Evolutionary conservation across 2,888 invertebrate species (phyloP), one percentile per base, ranked within the genome.

Genomic region (Idaea straminata): DNA sequence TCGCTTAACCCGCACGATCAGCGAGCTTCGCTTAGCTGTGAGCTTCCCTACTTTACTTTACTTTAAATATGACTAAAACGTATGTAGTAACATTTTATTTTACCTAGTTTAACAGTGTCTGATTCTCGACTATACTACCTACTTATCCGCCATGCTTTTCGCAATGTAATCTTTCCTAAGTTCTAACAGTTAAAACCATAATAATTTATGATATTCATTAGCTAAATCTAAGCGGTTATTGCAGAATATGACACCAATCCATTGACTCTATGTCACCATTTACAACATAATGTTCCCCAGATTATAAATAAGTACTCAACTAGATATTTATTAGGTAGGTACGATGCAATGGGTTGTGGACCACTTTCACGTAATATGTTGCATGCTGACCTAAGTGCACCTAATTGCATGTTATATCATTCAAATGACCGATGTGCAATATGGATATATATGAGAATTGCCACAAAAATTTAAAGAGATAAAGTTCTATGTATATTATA

Each of bases 361-460:
- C 47, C 47, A 47, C 47, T 72, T 68, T 73, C 62, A 70, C 61
- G 36, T 64, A 16, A 47, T 47, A 62, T 64, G 62, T 25, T 38
- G 47, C 60, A 63, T 62, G 34, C 64, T 64, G 69, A 69, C 69
- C 65, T 65, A 65, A 66, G 65, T 65, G 58, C 61, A 64, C 63
- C 34, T 70, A 68, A 72, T 71, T 72, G 62, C 68, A 35, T 62
- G 68, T 69, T 69, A 68, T 71, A 67, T 71, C 66, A 73, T 66
- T 64, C 61, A 64, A 64, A 69, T 66, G 65, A 61, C 57, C 62
- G 38, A 66, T 69, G 67, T 62, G 72, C 64, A 67, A 67, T 69
- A 66, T 61, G 65, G 57, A 59, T 63, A 25, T 25, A 59, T 66
- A 61, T 64, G 59, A 38, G 57, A 47, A 47, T 47, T 47, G 47